These are phyloP conservation scores for Pterophyllum scalare DNA, from an alignment of 2,113 vertebrate species.

Conservation along the genomic window DNA sequence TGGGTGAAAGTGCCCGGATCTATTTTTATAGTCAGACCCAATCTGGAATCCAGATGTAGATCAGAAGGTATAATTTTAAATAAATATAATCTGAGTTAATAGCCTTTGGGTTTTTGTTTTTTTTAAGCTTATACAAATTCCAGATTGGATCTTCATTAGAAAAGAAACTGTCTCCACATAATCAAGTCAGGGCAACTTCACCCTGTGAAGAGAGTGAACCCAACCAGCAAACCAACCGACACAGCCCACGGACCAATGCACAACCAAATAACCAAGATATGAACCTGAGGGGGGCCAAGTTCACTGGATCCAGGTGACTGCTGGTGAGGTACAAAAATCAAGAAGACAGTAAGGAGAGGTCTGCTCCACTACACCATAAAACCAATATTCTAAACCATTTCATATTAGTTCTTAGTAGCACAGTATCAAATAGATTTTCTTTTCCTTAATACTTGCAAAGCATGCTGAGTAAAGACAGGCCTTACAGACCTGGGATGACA, in stretches of 20 bases:
- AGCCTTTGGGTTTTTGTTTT: background rate
- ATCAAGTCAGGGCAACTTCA: slow-evolving; percentile 34
- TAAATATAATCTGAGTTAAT: background rate
- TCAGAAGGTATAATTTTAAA: background rate
- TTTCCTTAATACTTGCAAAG: slow-evolving; percentile 22
- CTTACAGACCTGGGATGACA: slow-evolving; percentile 86
- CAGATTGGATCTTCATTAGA: slow-evolving; percentile 28
- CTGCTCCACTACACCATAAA: background rate
- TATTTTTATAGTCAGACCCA: slow-evolving; percentile 33
- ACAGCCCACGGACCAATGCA: slow-evolving; percentile 46
- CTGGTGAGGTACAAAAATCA: slow-evolving; percentile 16
- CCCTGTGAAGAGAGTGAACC: background rate
- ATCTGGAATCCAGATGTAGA: slow-evolving; percentile 13
- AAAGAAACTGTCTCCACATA: slow-evolving; percentile 7
- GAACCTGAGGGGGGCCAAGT: slow-evolving; percentile 61
- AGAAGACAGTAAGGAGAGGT: slow-evolving; percentile 55
- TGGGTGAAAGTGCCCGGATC: slow-evolving; percentile 45
- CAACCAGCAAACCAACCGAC: slow-evolving; percentile 42
- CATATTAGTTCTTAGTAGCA: background rate
- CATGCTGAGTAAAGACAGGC: slow-evolving; percentile 66
- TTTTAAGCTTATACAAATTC: background rate
- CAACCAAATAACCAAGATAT: slow-evolving; percentile 47
- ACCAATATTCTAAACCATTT: background rate
- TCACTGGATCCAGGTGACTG: slow-evolving; percentile 65
- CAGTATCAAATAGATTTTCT: background rate